A percentile compares a stretch with the other conserved stretches of the same genome.
Evolutionary conservation across 2,888 invertebrate genomes (phyloP).

Genomic region (Scaptomyza parva): DNA sequence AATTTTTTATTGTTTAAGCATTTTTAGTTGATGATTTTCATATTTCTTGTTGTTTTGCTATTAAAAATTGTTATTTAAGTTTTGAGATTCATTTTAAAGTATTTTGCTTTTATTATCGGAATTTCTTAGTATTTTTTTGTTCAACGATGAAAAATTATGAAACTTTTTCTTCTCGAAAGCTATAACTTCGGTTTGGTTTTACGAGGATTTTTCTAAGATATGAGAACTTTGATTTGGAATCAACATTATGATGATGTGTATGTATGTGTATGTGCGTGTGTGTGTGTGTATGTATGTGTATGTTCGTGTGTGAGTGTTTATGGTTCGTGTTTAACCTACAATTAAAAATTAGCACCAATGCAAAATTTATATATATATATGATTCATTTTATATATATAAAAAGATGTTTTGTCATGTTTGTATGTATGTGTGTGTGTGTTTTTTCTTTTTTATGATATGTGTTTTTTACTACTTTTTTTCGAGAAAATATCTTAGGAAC

Average conservation of each 20-base stretch:
- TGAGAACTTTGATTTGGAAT: slow-evolving; percentile 52
- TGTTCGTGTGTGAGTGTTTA: slow-evolving; percentile 20
- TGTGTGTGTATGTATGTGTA: slow-evolving; percentile 23
- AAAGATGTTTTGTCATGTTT: slow-evolving; percentile 12
- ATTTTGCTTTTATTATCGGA: slow-evolving; percentile 6
- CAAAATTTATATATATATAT: slow-evolving; percentile 52
- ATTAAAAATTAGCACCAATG: slow-evolving; percentile 74
- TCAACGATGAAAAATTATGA: too few relatives aligned
- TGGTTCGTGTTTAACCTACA: slow-evolving; percentile 50
- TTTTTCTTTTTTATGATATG: slow-evolving; percentile 56
- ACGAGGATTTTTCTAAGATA: too few relatives aligned
- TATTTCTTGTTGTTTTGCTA: slow-evolving; percentile 5
- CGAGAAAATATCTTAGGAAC: slow-evolving; percentile 18
- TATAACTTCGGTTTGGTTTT: neutral
- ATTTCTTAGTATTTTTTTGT: slow-evolving; percentile 12
- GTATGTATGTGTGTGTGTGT: slow-evolving; percentile 8
- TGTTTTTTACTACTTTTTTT: slow-evolving; percentile 62
- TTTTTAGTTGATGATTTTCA: slow-evolving; percentile 1
- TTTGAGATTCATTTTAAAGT: neutral
- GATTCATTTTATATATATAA: slow-evolving; percentile 17
- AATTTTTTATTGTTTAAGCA: slow-evolving; percentile 4
- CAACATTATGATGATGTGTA: slow-evolving; percentile 23
- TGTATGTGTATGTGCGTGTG: slow-evolving; percentile 21
- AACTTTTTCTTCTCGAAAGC: neutral
- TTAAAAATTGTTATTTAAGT: slow-evolving; percentile 17